phyloP scores from a whole-genome alignment of 2,113 vertebrate genomes.

The Oryzias melastigma region DNA sequence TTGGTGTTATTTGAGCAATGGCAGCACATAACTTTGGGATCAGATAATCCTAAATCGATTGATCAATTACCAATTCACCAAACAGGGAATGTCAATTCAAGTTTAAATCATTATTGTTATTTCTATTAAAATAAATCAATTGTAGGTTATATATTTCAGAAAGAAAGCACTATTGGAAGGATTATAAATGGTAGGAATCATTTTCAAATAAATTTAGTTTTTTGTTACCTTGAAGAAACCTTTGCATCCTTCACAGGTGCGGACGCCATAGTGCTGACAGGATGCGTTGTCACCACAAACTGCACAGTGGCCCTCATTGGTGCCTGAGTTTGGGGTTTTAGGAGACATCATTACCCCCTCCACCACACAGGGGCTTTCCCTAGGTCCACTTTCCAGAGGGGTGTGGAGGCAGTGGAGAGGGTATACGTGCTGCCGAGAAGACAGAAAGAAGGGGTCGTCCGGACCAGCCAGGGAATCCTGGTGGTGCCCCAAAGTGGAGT shows the following conservation, averaged over 20 bases:
- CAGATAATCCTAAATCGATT: too few species aligned
- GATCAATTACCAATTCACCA: too few species aligned
- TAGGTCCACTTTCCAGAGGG: conserved; percentile 67
- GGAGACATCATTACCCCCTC: conserved; percentile 70
- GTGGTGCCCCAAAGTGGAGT: conserved; percentile 60
- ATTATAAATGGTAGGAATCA: too few species aligned
- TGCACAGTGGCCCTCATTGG: conserved; percentile 85
- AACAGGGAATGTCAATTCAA: too few species aligned
- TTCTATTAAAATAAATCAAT: too few species aligned
- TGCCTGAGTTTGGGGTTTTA: conserved; percentile 73
- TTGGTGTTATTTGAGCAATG: too few species aligned
- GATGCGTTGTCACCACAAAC: conserved; percentile 94
- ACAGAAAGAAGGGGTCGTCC: conserved; percentile 77
- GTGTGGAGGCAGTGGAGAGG: conserved; percentile 71
- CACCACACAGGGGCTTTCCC: conserved; percentile 71
- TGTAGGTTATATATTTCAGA: too few species aligned
- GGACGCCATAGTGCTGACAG: conserved; percentile 92
- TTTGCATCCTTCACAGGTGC: conserved; percentile 94
- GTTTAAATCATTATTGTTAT: too few species aligned
- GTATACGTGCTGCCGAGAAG: conserved; percentile 64
- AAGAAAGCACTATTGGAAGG: too few species aligned
- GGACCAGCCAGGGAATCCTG: conserved; percentile 64
- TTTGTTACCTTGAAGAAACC: conserved; percentile 90
- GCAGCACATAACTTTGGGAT: too few species aligned
- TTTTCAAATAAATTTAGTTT: neutral